Evolutionary conservation across 2,797 vertebrate genomes (phyloP), one percentile per base, ranked within the genome.

Genomic region (Bovichtus variegatus): DNA sequence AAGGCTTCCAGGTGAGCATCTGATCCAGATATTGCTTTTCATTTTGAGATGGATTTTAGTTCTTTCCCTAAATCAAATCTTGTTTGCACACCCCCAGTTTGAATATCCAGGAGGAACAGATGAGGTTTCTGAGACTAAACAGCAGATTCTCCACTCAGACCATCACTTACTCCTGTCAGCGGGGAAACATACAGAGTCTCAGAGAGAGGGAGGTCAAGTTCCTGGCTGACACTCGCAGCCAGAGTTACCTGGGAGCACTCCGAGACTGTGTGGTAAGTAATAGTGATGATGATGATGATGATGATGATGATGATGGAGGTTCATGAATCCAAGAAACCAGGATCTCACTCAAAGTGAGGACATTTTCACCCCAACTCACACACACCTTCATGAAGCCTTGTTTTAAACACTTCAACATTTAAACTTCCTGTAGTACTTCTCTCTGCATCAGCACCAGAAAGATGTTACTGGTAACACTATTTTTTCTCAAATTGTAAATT

Each of bases 51-150:
- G 2, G 5, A 34, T 21, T 60, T 62, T 55, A 57, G 31, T 57
- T 72, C 19, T 63, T 50, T 61, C n/a, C 65, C 67, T 57, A 31
- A 76, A 66, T 68, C 27, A 6, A 43, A 12, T 64, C 21, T 53
- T 15, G 13, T 25, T 41, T 38, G 7, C 6, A 53, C 63, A 54
- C 40, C 47, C 0, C 1, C 87, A 97, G 96, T 93, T 97, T 82
- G 92, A 95, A 21, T 97, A 97, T 61, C 69, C 49, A 0, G 95
- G 93, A 9, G 80, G 25, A 51, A 2, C 87, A 27, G 93, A 94
- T 96, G 44, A 94, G 96, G 59, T 97, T 97, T 86, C 91, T 97
- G 54, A 93, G 94, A 53, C 90, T 97, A 80, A 95, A 95, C 91
- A 97, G 96, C 91, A 85, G 18, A 15, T 58, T 82, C 34, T 96